Evolutionary conservation across 1,140 invertebrate genomes (phyloP).

Genomic region (Pseudachorutes palmiensis): DNA sequence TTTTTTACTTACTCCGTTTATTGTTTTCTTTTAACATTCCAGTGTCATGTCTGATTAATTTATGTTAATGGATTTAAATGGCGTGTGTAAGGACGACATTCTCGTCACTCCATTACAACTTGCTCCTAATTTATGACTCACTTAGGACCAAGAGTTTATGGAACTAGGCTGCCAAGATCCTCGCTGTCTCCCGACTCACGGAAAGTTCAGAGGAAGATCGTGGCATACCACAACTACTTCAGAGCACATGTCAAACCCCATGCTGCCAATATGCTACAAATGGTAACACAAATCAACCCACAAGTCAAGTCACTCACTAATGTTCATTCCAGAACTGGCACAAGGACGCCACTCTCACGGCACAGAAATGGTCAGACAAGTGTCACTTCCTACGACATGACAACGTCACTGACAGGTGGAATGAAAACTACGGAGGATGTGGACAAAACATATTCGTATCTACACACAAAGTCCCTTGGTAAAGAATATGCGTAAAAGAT

Average conservation of each 20-base stretch:
- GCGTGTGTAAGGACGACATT: no score
- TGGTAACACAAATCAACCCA: constrained; percentile 51
- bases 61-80: no score
- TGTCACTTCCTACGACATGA: constrained; percentile 64
- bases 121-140: no score
- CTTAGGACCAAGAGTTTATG: constrained; percentile 52
- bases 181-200: constrained; percentile 51
- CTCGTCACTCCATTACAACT: no score
- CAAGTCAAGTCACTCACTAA: background rate
- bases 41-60: no score
- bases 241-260: constrained; percentile 60
- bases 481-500: background rate
- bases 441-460: constrained; percentile 77
- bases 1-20: no score
- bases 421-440: constrained; percentile 60
- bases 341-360: constrained; percentile 55
- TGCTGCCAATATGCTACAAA: constrained; percentile 69
- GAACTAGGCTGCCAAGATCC: constrained; percentile 53
- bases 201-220: constrained; percentile 60
- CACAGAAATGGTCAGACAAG: constrained; percentile 63
- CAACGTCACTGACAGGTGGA: constrained; percentile 54
- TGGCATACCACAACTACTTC: constrained; percentile 68
- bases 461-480: constrained; percentile 72
- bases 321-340: constrained; percentile 57
- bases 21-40: no score